Evolutionary conservation across 2,888 invertebrate genomes (phyloP).

Genomic region (Tiphia femorata): DNA sequence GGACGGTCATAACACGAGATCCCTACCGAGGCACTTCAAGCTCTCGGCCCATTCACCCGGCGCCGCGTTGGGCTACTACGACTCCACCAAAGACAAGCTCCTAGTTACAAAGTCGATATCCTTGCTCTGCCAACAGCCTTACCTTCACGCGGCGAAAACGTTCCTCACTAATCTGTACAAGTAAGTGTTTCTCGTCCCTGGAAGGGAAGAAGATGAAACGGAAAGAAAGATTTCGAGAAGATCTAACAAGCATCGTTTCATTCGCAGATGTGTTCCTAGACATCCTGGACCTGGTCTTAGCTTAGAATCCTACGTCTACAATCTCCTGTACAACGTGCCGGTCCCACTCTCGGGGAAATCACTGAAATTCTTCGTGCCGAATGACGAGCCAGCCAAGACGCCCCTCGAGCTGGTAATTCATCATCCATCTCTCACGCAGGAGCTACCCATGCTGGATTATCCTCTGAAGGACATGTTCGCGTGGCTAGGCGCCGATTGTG

Average conservation of each 20-base stretch:
- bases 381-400: constrained; percentile 65
- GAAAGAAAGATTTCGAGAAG: neutral
- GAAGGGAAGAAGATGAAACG: too few relatives aligned
- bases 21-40: constrained; percentile 91
- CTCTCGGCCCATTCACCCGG: constrained; percentile 81
- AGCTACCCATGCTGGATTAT: constrained; percentile 95
- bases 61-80: constrained; percentile 89
- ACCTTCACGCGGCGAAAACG: constrained; percentile 87
- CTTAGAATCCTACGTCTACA: constrained; percentile 95
- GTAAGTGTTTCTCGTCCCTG: constrained; percentile 73
- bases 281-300: constrained; percentile 83
- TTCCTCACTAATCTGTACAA: constrained; percentile 90
- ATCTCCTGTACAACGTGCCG: constrained; percentile 93
- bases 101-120: constrained; percentile 96
- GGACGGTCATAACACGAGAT: constrained; percentile 83
- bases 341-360: constrained; percentile 92
- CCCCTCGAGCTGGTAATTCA: constrained; percentile 75
- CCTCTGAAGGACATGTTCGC: constrained; percentile 89
- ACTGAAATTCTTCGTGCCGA: constrained; percentile 70
- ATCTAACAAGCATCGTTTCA: neutral
- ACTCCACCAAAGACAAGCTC: constrained; percentile 92
- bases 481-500: constrained; percentile 90
- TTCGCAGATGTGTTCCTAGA: constrained; percentile 80
- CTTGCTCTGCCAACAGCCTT: constrained; percentile 91
- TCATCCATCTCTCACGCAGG: constrained; percentile 82